Percentiles rank a stretch among this genome's conserved stretches.
Conservation (phyloP, 1,140 invertebrate species). For the Drosophila sucinea region DNA sequence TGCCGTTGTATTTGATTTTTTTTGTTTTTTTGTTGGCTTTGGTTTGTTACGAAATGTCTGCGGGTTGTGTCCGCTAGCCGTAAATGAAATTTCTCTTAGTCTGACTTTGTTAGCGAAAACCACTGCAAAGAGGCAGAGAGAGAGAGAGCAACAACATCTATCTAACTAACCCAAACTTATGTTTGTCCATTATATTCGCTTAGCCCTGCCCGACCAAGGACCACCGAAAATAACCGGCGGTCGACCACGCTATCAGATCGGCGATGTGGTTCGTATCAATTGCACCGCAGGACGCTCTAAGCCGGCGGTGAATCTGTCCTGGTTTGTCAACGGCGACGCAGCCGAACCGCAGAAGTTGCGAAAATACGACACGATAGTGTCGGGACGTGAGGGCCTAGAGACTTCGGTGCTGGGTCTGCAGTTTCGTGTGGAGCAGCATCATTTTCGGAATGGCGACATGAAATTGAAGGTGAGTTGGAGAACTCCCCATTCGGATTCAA, state of each 20-base stretch:
- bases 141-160: background rate
- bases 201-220: slow-evolving; percentile 87
- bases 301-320: slow-evolving; percentile 88
- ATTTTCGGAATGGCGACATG: slow-evolving; percentile 88
- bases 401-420: slow-evolving; percentile 87
- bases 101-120: slow-evolving; percentile 31
- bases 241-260: slow-evolving; percentile 86
- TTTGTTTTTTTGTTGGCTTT: slow-evolving; percentile 34
- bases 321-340: slow-evolving; percentile 89
- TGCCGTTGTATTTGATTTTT: slow-evolving; percentile 21
- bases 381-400: slow-evolving; percentile 86
- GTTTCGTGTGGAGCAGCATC: slow-evolving; percentile 86
- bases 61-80: slow-evolving; percentile 27
- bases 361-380: slow-evolving; percentile 84
- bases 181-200: slow-evolving; percentile 17
- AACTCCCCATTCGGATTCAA: background rate
- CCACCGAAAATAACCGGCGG: slow-evolving; percentile 87
- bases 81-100: slow-evolving; percentile 68
- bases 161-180: slow-evolving; percentile 35
- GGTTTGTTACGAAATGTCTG: slow-evolving; percentile 65
- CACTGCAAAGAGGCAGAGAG: too few relatives aligned
- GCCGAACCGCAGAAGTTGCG: slow-evolving; percentile 85
- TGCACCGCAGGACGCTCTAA: slow-evolving; percentile 88
- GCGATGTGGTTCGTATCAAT: slow-evolving; percentile 87
- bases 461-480: slow-evolving; percentile 85